Conservation (phyloP, 2,888 invertebrate genomes). For the Brachyptera risi region DNA sequence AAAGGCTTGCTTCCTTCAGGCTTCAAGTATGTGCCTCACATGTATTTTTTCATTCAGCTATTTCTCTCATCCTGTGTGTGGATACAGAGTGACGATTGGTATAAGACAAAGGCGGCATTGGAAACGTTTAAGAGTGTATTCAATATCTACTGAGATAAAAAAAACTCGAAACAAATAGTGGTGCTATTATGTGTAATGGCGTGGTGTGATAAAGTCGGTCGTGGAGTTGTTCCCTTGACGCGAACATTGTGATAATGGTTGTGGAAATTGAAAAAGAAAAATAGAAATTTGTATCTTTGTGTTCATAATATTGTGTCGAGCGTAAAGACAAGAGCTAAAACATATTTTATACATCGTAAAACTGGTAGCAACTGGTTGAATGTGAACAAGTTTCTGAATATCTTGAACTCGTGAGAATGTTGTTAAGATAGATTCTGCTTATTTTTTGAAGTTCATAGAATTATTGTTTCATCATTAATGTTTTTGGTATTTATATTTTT, state of each 20-base stretch:
- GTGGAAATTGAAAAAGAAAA: conserved; percentile 4
- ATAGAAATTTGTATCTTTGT: not conserved
- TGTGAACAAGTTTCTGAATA: too few relatives aligned
- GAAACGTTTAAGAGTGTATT: not conserved
- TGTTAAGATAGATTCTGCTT: too few relatives aligned
- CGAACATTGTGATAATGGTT: not conserved
- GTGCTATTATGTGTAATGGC: conserved; percentile 1
- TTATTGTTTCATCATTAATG: too few relatives aligned
- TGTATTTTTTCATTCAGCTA: too few relatives aligned
- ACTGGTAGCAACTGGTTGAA: too few relatives aligned
- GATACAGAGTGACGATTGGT: not conserved
- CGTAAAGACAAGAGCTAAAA: too few relatives aligned
- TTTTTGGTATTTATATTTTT: too few relatives aligned
- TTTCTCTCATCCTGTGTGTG: not conserved
- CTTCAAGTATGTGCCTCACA: too few relatives aligned
- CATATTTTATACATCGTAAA: not conserved
- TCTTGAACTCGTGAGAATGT: too few relatives aligned
- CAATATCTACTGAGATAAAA: not conserved
- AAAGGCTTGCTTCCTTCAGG: not conserved
- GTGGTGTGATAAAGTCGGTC: not conserved
- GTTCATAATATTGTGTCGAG: not conserved
- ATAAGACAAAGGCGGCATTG: not conserved
- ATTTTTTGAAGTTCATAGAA: too few relatives aligned
- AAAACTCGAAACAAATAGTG: too few relatives aligned
- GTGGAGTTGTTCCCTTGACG: not conserved